Conservation (phyloP, 2,797 vertebrate genomes). For the Heterohyrax brucei region DNA sequence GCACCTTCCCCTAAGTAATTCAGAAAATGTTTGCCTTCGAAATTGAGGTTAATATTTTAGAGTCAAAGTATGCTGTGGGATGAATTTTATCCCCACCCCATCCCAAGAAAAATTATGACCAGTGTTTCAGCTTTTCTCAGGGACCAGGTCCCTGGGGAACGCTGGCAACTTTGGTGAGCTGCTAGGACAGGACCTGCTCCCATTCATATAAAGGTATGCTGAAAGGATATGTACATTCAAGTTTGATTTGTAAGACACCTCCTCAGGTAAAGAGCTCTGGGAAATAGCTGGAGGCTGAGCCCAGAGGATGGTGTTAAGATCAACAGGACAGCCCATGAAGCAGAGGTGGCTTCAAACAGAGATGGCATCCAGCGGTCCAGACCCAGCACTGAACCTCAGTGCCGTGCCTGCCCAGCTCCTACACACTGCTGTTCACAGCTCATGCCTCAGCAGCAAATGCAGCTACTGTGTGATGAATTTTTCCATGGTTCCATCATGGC, state of each 20-base stretch:
- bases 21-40: not conserved
- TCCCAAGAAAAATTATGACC: not conserved
- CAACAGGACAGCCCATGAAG: not conserved
- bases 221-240: accelerated
- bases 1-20: not conserved
- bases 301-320: too few species aligned
- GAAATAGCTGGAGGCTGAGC: not conserved
- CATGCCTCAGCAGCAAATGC: not conserved
- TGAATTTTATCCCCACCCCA: too few species aligned
- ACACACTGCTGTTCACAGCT: accelerated
- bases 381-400: too few species aligned
- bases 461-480: not conserved
- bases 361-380: too few species aligned
- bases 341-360: not conserved
- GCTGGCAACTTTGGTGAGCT: accelerated
- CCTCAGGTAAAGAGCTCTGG: not conserved
- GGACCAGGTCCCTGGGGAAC: not conserved
- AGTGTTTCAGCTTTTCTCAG: accelerated
- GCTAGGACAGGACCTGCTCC: accelerated
- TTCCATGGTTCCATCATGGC: not conserved
- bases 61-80: not conserved
- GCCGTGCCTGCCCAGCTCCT: too few species aligned
- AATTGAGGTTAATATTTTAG: not conserved
- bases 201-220: not conserved
- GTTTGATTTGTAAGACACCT: not conserved